Percentiles rank a stretch among this genome's conserved stretches.
Evolutionary conservation across 2,113 vertebrate species (phyloP).

Genomic region (Gymnorhina tibicen): DNA sequence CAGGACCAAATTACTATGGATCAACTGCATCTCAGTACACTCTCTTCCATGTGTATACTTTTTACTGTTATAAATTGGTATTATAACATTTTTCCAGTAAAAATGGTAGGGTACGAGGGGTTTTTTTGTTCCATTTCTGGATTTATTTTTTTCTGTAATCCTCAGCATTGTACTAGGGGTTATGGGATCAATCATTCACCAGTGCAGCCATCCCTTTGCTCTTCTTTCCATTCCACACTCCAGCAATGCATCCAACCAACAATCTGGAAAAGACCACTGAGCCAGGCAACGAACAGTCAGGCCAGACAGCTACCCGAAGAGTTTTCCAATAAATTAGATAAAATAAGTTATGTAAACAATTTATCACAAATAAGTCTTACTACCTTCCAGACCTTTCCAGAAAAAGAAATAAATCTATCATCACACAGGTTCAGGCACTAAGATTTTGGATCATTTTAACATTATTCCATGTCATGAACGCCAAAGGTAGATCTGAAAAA

Average conservation of each 20-base stretch:
- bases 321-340: neutral
- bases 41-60: neutral
- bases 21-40: neutral
- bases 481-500: neutral
- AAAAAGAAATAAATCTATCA: neutral
- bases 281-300: neutral
- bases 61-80: neutral
- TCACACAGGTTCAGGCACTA: neutral
- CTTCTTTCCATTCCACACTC: neutral
- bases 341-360: neutral
- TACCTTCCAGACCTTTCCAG: neutral
- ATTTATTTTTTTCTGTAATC: neutral
- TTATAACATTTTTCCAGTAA: neutral
- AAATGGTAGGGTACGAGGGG: neutral
- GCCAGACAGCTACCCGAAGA: neutral
- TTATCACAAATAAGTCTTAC: neutral
- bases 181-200: neutral
- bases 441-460: neutral
- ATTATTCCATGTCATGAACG: neutral
- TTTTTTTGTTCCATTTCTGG: neutral
- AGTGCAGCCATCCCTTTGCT: neutral
- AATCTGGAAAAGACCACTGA: neutral
- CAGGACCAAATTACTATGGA: neutral
- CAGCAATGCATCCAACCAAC: neutral
- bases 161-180: neutral